Base-by-base conservation (phyloP, 2,113 vertebrate genomes). In the Scalopus aquaticus region DNA sequence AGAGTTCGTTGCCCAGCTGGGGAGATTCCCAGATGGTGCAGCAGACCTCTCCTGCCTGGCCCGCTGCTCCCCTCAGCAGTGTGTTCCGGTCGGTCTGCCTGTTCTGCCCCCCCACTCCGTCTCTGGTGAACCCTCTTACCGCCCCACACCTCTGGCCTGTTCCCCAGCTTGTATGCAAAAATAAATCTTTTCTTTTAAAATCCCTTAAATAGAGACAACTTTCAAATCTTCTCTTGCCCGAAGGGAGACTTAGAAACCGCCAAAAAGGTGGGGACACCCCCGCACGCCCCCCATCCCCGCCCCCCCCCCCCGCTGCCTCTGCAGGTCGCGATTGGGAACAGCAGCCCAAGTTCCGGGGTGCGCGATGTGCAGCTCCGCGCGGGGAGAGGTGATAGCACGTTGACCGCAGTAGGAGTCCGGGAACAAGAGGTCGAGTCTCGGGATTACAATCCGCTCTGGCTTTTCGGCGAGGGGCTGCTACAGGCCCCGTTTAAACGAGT, bases 121-220 rank as follows among this genome's bases (percentile, higher is more conserved):
- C n/a, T n/a, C n/a, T n/a, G n/a, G n/a, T n/a, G n/a, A n/a, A n/a
- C n/a, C n/a, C n/a, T n/a, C n/a, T n/a, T n/a, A n/a, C n/a, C n/a
- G n/a, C n/a, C n/a, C n/a, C n/a, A n/a, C n/a, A n/a, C n/a, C n/a
- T n/a, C n/a, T n/a, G n/a, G n/a, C n/a, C n/a, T n/a, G n/a, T n/a
- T n/a, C n/a, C n/a, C n/a, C n/a, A n/a, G n/a, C n/a, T n/a, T n/a
- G n/a, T n/a, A n/a, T n/a, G n/a, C n/a, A n/a, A n/a, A n/a, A n/a
- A n/a, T n/a, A n/a, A n/a, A n/a, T n/a, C n/a, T n/a, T n/a, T n/a
- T n/a, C n/a, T n/a, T n/a, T n/a, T n/a, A 30, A 81, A 77, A 72
- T 62, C 81, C 73, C 56, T 95, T 49, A 88, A 82, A 65, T 35
- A 26, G 17, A 79, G 73, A 22, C 39, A 58, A 95, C 82, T 96